Percentiles rank a stretch among this genome's conserved stretches.
Conservation (phyloP, 2,888 invertebrate genomes). For the Augiades crinisus region DNA sequence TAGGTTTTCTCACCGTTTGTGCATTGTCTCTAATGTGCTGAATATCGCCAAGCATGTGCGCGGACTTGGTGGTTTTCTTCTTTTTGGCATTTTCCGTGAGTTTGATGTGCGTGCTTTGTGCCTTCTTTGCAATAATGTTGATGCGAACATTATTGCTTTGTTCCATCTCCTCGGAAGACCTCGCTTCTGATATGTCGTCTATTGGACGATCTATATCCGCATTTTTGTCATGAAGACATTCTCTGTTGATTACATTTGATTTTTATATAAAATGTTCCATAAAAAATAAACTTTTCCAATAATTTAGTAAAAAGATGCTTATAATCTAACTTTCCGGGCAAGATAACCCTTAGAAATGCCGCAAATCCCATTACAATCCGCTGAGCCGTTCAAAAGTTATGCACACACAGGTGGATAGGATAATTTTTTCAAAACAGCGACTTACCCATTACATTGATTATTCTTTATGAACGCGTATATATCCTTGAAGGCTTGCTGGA, state of each 20-base stretch:
- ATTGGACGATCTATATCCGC: conserved; percentile 28
- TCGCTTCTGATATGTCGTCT: conserved; percentile 33
- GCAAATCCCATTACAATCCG: neutral
- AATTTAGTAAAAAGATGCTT: no score
- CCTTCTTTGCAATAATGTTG: conserved; percentile 57
- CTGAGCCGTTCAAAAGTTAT: no score
- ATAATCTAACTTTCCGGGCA: no score
- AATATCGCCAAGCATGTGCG: conserved; percentile 57
- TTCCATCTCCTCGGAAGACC: conserved; percentile 35
- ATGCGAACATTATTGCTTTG: conserved; percentile 41
- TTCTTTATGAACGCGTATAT: conserved; percentile 72
- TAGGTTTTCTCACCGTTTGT: conserved; percentile 45
- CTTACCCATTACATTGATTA: conserved; percentile 69
- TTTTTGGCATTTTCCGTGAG: conserved; percentile 43
- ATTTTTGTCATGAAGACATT: conserved; percentile 38
- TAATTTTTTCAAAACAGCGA: neutral
- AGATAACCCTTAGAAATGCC: no score
- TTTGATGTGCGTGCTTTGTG: conserved; percentile 61
- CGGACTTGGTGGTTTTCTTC: conserved; percentile 66
- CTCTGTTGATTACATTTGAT: conserved; percentile 33
- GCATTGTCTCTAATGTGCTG: conserved; percentile 38
- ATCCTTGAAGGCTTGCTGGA: conserved; percentile 73
- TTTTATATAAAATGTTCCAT: no score
- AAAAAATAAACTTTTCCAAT: no score
- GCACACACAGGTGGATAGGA: no score